Percentiles rank a stretch among this genome's conserved stretches.
phyloP scores from a whole-genome alignment of 1,140 invertebrate species.

The Augochlora pura region DNA sequence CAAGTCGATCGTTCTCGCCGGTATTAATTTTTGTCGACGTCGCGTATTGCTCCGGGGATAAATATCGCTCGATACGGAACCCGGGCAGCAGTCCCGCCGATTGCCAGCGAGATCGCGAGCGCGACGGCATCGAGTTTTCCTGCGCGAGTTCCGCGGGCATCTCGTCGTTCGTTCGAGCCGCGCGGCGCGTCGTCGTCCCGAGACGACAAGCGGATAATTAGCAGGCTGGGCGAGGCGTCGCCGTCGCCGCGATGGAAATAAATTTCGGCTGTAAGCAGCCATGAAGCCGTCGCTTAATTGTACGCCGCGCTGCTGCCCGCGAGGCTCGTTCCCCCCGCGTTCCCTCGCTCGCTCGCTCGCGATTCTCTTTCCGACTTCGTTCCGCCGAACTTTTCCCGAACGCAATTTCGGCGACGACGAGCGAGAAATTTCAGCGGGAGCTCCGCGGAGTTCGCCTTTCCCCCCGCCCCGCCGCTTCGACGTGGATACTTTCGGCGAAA shows the following conservation, averaged over 20 bases:
- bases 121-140: conserved; percentile 67
- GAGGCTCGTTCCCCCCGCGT: neutral
- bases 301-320: conserved; percentile 57
- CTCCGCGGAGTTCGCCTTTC: conserved; percentile 32
- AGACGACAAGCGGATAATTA: conserved; percentile 70
- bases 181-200: conserved; percentile 10
- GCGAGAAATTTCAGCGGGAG: conserved; percentile 22
- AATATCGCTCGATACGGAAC: neutral
- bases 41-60: neutral
- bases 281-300: conserved; percentile 75
- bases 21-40: conserved; percentile 38
- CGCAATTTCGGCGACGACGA: conserved; percentile 32
- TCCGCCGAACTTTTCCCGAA: conserved; percentile 21
- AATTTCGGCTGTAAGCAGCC: conserved; percentile 70
- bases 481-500: neutral
- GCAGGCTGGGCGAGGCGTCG: conserved; percentile 54
- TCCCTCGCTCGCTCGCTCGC: too few species aligned
- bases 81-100: neutral
- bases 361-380: conserved; percentile 13
- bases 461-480: conserved; percentile 11
- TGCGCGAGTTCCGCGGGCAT: conserved; percentile 18
- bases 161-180: conserved; percentile 34
- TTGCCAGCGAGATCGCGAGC: conserved; percentile 65
- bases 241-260: conserved; percentile 64
- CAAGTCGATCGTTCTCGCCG: neutral